These are phyloP conservation scores for Acholoe squamosa DNA, from an alignment of 2,888 invertebrate genomes.

Conservation along the genomic window DNA sequence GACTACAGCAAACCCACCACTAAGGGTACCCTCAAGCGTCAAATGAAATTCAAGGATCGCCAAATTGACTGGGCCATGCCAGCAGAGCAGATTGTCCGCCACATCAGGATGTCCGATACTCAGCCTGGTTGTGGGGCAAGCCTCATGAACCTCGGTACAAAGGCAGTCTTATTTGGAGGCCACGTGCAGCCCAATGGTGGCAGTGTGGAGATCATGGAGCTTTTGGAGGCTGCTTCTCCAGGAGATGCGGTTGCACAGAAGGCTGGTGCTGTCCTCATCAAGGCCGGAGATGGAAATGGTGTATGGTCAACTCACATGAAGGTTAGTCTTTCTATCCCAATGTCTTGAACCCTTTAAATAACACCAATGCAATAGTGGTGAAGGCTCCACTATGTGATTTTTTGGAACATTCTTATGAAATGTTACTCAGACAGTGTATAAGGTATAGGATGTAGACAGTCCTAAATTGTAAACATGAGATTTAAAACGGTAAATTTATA, in stretches of 20 bases:
- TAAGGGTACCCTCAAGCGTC: neutral
- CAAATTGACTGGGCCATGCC: slow-evolving; percentile 7
- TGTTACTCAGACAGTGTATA: no score
- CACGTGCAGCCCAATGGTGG: neutral
- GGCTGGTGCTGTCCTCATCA: slow-evolving; percentile 26
- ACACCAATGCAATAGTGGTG: no score
- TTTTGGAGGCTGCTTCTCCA: neutral
- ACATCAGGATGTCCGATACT: slow-evolving; percentile 40
- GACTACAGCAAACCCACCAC: neutral
- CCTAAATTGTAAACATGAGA: no score
- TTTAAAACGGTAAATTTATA: no score
- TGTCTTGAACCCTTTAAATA: no score
- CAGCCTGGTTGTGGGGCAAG: slow-evolving; percentile 34
- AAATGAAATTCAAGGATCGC: slow-evolving; percentile 13
- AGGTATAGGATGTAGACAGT: no score
- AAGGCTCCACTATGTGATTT: no score
- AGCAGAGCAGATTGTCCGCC: neutral
- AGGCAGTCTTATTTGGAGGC: slow-evolving; percentile 28
- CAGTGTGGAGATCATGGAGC: neutral
- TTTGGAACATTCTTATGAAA: no score
- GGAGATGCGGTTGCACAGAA: slow-evolving; percentile 6
- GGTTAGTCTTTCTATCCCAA: neutral
- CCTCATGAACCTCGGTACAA: neutral
- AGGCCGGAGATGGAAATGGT: neutral
- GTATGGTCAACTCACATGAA: slow-evolving; percentile 48